Conservation (phyloP, 2,888 invertebrate genomes). For the Aphodius sticticus region DNA sequence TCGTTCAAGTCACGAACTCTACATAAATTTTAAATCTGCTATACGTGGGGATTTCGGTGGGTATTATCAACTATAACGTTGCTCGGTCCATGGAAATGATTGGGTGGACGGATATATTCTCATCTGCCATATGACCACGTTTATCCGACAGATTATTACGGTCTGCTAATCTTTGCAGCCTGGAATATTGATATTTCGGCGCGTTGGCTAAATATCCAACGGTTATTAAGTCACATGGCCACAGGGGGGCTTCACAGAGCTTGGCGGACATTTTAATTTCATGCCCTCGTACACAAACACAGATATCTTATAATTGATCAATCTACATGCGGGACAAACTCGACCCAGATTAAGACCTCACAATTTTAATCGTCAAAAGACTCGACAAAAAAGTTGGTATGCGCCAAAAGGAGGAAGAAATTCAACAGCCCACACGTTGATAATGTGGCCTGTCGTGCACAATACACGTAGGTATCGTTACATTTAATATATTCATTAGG, state of each 20-base stretch:
- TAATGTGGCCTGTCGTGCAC: not conserved
- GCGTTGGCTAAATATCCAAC: constrained; percentile 4
- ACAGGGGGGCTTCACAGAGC: not conserved
- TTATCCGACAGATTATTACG: not conserved
- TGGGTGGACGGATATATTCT: not conserved
- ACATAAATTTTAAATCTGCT: no score
- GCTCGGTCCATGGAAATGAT: not conserved
- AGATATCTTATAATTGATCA: constrained; percentile 25
- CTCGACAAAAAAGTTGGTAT: not conserved
- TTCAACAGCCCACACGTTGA: not conserved
- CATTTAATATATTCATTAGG: constrained; percentile 30
- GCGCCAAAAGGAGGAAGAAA: not conserved
- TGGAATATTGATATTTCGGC: constrained; percentile 24
- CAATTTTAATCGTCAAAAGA: not conserved
- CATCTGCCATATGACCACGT: not conserved
- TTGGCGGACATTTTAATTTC: constrained; percentile 16
- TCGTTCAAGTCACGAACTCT: no score
- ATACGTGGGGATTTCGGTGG: not conserved
- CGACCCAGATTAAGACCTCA: not conserved
- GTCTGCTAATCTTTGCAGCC: not conserved
- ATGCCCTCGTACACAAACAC: constrained; percentile 20
- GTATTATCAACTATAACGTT: not conserved
- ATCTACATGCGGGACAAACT: not conserved
- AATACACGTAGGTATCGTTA: not conserved
- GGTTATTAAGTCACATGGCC: constrained; percentile 13